phyloP scores from a whole-genome alignment of 1,140 invertebrate species.

The Drosophila nebulosa region DNA sequence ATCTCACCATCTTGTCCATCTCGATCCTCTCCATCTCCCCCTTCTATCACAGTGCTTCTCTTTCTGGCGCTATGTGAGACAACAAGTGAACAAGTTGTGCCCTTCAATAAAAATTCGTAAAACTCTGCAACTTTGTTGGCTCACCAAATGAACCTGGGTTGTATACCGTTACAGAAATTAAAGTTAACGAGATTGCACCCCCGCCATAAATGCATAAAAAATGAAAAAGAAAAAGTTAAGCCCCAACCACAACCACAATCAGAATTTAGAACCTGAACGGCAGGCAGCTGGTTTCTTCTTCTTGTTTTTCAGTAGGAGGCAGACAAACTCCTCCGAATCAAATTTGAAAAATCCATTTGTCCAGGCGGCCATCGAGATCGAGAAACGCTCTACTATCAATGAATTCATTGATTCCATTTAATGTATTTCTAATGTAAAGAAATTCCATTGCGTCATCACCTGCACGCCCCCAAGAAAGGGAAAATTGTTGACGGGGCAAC shows the following conservation, averaged over 20 bases:
- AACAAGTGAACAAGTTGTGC: not conserved
- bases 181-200: slow-evolving; percentile 50
- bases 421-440: slow-evolving; percentile 66
- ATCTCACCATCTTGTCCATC: not conserved
- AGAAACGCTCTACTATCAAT: not conserved
- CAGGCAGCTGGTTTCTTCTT: slow-evolving; percentile 5
- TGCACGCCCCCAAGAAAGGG: slow-evolving; percentile 42
- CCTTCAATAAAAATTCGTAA: slow-evolving; percentile 45
- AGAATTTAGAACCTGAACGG: slow-evolving; percentile 22
- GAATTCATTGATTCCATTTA: slow-evolving; percentile 20
- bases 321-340: slow-evolving; percentile 13
- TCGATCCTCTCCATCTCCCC: no score
- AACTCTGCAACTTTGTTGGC: slow-evolving; percentile 49
- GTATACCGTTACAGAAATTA: slow-evolving; percentile 52
- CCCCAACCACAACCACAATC: not conserved
- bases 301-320: not conserved
- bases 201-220: slow-evolving; percentile 63
- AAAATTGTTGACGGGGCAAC: not conserved
- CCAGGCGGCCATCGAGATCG: slow-evolving; percentile 55
- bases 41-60: not conserved
- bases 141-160: not conserved
- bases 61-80: not conserved
- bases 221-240: no score
- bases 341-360: slow-evolving; percentile 32
- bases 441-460: slow-evolving; percentile 69